Evolutionary conservation across 1,140 invertebrate genomes (phyloP), one percentile per base, ranked within the genome.

Genomic region (Metopolophium dirhodum): DNA sequence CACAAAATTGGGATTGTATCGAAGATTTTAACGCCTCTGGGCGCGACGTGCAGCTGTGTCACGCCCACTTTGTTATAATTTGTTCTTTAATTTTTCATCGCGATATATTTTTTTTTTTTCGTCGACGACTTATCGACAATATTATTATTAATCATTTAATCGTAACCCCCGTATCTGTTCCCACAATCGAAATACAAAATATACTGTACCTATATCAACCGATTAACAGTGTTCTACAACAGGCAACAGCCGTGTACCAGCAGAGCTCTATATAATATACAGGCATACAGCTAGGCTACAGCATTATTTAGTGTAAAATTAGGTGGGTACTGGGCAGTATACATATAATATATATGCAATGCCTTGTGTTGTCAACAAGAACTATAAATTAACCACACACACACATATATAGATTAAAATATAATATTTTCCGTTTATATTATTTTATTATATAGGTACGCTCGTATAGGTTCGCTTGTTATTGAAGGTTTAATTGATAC

Each of bases 51-150:
- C 88, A 89, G 88, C 49, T 89, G 88, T 89, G 57, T 37, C 20
- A 57, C 88, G 88, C 88, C 88, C 88, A 89, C 88, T 37, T 54
- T 37, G 88, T 89, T 89, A 89, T 89, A 89, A 89, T 89, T 89
- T 89, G 88, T 89, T 89, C 88, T 89, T 89, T 89, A 54, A 89
- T 89, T 89, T 89, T 89, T 35, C 49, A 57, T 77, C n/a, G 61
- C 35, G 88, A 89, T 89, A 89, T 26, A 88, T 89, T 89, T 54
- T 57, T 89, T 54, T 89, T 89, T 89, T 26, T 37, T 37, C 3
- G 87, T n/a, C 47, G 26, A 49, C 47, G 47, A 87, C 86, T 49
- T 49, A 89, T 89, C 87, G 49, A 54, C 47, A 41, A 89, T 77
- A 77, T n/a, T n/a, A 77, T 77, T 77, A 77, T 57, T 89, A 57